Conservation (phyloP, 1,140 invertebrate species). For the Penaeus vannamei region DNA sequence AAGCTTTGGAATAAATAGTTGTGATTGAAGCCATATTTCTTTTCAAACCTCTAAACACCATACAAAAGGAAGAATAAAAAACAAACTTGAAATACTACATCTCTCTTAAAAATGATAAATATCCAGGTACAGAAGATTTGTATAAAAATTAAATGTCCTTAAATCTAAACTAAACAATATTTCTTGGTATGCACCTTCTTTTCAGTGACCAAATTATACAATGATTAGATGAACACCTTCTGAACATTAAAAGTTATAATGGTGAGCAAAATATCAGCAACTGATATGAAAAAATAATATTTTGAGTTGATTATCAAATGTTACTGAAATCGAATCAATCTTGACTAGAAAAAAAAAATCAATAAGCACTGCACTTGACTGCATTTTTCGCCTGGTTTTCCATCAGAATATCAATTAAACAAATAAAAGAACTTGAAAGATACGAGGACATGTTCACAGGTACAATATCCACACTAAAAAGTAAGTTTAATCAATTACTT, state of each 20-base stretch:
- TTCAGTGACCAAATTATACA: constrained; percentile 8
- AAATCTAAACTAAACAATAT: constrained; percentile 43
- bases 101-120: constrained; percentile 49
- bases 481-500: no score
- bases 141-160: constrained; percentile 46
- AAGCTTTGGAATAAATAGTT: constrained; percentile 62
- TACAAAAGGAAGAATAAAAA: neutral
- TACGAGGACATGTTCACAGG: no score
- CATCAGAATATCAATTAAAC: no score
- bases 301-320: no score
- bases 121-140: constrained; percentile 46
- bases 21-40: constrained; percentile 44
- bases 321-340: no score
- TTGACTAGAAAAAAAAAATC: no score
- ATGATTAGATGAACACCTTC: constrained; percentile 15
- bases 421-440: no score
- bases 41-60: neutral
- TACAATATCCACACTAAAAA: no score
- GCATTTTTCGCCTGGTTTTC: no score
- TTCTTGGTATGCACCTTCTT: constrained; percentile 34
- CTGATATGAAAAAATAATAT: no score
- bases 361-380: no score
- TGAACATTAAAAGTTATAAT: neutral
- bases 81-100: constrained; percentile 11
- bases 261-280: constrained; percentile 1